These are phyloP conservation scores for Orchesellides sinensis DNA, from an alignment of 2,888 invertebrate species.

Conservation along the genomic window DNA sequence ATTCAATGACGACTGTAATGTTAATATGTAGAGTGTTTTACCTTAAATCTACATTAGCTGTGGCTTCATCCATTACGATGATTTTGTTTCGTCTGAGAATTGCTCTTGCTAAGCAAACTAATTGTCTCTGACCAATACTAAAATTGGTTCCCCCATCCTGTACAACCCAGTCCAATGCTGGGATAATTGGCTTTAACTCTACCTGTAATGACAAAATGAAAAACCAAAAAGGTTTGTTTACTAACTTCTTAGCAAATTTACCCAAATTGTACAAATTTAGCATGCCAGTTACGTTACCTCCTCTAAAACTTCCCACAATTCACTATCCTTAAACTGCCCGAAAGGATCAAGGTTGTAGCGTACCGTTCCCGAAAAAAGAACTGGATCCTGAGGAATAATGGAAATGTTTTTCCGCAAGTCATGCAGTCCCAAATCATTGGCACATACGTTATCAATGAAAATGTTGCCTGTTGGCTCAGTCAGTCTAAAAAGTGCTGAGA, in stretches of 20 bases:
- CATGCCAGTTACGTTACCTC: too few relatives aligned
- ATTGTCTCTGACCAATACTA: conserved; percentile 68
- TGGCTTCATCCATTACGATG: conserved; percentile 93
- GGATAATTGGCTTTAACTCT: conserved; percentile 58
- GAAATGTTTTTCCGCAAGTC: conserved; percentile 89
- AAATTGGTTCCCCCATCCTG: conserved; percentile 70
- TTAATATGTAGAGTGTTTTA: background rate
- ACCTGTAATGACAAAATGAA: conserved; percentile 41
- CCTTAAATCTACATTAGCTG: conserved; percentile 91
- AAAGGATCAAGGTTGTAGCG: conserved; percentile 94
- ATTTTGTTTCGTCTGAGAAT: conserved; percentile 90
- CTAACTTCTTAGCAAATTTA: background rate
- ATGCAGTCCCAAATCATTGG: conserved; percentile 78
- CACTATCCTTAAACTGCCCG: conserved; percentile 86
- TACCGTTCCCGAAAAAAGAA: conserved; percentile 89
- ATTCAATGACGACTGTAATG: conserved; percentile 78
- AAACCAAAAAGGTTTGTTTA: background rate
- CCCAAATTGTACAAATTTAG: background rate
- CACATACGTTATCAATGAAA: conserved; percentile 82
- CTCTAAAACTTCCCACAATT: conserved; percentile 90
- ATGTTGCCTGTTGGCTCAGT: conserved; percentile 88
- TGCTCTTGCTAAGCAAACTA: conserved; percentile 78
- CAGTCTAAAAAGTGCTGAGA: conserved; percentile 88
- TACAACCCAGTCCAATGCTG: conserved; percentile 64
- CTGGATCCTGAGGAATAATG: conserved; percentile 95